Base-by-base conservation (phyloP, 2,797 vertebrate genomes). In the Schizopygopsis malacanthus region DNA sequence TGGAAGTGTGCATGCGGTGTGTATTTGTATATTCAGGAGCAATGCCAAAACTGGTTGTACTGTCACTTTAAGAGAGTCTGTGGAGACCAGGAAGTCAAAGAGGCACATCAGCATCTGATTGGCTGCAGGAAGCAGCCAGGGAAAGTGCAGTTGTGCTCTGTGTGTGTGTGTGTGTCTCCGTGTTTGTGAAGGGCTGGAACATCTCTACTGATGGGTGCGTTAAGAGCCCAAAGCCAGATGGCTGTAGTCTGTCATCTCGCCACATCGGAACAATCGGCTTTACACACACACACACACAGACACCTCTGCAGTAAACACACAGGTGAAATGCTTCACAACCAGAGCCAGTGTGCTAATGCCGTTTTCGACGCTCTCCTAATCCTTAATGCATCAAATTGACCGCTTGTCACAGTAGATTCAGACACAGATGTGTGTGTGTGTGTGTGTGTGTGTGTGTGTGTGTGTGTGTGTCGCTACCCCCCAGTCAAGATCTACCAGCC, bases 31-130 rank as follows among this genome's bases (percentile, higher is more conserved):
- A 28, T 54, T 45, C 67, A 79, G 47, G 47, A 28, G 73, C 5
- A n/a, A 67, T 20, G 61, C 12, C 13, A 59, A 16, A 92, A 89
- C 85, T 81, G 88, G 85, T 88, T 82, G 18, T 11, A 59, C 61
- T 92, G 90, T 86, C 89, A 87, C 94, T 95, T 95, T 95, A 95
- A 95, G 91, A 89, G 89, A 87, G 86, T 80, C 50, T 82, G 89
- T 91, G 84, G 87, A 90, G 92, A 91, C 86, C 70, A 92, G 94
- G 94, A 95, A 94, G 91, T 83, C 85, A 43, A 84, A 87, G 85
- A 92, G 84, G 84, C 83, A 77, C 69, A 47, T 83, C 50, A 4
- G 85, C 82, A 16, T 90, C 89, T 89, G 80, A 95, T 94, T 95
- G 94, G 95, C 89, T 90, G 91, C 77, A 76, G 81, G 22, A 70